Conservation (phyloP, 1,140 invertebrate genomes). For the Formica exsecta region DNA sequence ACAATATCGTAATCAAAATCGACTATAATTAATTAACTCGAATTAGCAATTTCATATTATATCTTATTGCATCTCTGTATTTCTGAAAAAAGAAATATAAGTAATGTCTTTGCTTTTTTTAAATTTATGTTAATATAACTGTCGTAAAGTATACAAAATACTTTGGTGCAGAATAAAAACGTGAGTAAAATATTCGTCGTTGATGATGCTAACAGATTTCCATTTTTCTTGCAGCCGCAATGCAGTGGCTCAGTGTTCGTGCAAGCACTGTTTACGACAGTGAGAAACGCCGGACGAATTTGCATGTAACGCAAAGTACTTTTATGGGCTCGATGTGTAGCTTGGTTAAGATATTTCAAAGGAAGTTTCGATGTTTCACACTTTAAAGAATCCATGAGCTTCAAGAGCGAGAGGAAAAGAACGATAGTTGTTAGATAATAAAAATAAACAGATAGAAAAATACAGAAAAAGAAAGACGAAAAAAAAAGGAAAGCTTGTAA, state of each 20-base stretch:
- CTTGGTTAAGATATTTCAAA: constrained; percentile 36
- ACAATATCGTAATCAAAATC: neutral
- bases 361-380: constrained; percentile 55
- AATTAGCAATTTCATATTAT: constrained; percentile 20
- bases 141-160: constrained; percentile 17
- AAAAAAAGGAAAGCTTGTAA: neutral
- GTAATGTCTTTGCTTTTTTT: neutral
- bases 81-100: constrained; percentile 11
- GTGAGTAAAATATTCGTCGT: constrained; percentile 25
- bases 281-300: constrained; percentile 42
- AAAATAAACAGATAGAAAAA: neutral
- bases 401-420: neutral
- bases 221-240: constrained; percentile 42
- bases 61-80: neutral
- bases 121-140: constrained; percentile 7
- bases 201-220: constrained; percentile 34
- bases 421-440: neutral
- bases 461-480: neutral
- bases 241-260: constrained; percentile 4
- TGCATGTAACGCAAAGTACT: constrained; percentile 47
- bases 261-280: constrained; percentile 51
- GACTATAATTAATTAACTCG: neutral
- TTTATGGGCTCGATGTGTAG: constrained; percentile 36
- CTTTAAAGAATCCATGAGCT: neutral
- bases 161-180: neutral